Base-by-base conservation (phyloP, 1,140 invertebrate genomes). In the Dreissena polymorpha region DNA sequence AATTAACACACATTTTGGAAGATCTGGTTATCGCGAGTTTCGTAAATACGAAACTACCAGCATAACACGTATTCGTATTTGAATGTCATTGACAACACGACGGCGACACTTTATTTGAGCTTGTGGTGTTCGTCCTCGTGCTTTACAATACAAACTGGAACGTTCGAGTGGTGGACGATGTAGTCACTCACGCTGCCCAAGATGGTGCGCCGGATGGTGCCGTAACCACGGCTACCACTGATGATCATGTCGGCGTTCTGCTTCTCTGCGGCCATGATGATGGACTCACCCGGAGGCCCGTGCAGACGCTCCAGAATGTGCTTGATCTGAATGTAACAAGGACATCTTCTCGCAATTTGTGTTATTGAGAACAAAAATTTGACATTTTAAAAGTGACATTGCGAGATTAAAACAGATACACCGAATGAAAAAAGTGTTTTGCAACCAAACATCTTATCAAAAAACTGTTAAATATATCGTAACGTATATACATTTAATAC, bases 131-230 rank as follows among this genome's bases (percentile, higher is more conserved):
- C 71, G 21, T 74, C 71, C 18, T 74, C 7, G 23, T 80, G 77
- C 63, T 81, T 51, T 27, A 81, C 84, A 3, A 87, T 76, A 10
- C 84, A 18, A 2, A 89, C 88, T 10, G 89, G 88, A 25, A 90
- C 69, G 51, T 84, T 57, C 0, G 87, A 68, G 65, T 90, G 86
- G n/a, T 86, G 88, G 0, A 90, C 57, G 25, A 89, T 80, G 67
- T 87, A 90, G 51, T 86, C 87, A 53, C 89, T 90, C 70, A 90
- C 86, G 57, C 88, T 89, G n/a, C 89, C 88, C 39, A 90, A 27
- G 13, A 90, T 73, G 18, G 88, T 85, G 14, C 89, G 80, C 23
- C 87, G 72, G 6, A 90, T 29, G 16, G 82, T 79, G n/a, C 86
- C 88, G 63, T 86, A 65, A 10, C 89, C 89, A 51, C 88, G 86